A percentile compares a stretch with the other conserved stretches of the same genome.
Conservation (phyloP, 2,797 vertebrate genomes). For the Borostomias antarcticus region DNA sequence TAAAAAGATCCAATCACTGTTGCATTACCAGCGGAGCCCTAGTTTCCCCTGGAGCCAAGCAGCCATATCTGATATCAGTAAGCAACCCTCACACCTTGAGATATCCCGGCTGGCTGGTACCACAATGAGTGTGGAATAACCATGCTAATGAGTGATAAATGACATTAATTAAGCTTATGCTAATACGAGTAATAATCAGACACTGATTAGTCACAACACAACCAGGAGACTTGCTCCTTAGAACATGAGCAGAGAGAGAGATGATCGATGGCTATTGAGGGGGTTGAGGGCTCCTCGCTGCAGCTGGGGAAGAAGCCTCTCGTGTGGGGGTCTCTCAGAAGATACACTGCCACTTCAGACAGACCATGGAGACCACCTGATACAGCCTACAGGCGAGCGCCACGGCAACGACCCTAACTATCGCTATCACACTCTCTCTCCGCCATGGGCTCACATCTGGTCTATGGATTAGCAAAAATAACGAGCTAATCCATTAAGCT, state of each 20-base stretch:
- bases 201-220: constrained; percentile 59
- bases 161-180: constrained; percentile 65
- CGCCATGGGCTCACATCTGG: constrained; percentile 64
- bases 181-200: constrained; percentile 59
- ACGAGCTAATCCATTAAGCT: constrained; percentile 78
- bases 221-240: constrained; percentile 49
- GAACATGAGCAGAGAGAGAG: constrained; percentile 23
- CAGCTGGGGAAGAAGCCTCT: neutral
- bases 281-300: neutral
- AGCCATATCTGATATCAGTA: constrained; percentile 33
- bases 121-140: constrained; percentile 38
- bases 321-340: neutral
- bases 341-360: neutral
- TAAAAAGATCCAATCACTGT: constrained; percentile 20
- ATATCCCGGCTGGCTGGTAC: constrained; percentile 42
- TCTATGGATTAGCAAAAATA: constrained; percentile 66
- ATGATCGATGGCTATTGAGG: neutral
- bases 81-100: constrained; percentile 32
- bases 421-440: constrained; percentile 55
- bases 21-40: constrained; percentile 33
- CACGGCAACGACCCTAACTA: constrained; percentile 56
- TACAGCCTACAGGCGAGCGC: constrained; percentile 47
- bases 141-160: constrained; percentile 67
- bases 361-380: constrained; percentile 14
- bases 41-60: constrained; percentile 38